Conservation (phyloP, 2,888 invertebrate species). For the Hartigia nigra region DNA sequence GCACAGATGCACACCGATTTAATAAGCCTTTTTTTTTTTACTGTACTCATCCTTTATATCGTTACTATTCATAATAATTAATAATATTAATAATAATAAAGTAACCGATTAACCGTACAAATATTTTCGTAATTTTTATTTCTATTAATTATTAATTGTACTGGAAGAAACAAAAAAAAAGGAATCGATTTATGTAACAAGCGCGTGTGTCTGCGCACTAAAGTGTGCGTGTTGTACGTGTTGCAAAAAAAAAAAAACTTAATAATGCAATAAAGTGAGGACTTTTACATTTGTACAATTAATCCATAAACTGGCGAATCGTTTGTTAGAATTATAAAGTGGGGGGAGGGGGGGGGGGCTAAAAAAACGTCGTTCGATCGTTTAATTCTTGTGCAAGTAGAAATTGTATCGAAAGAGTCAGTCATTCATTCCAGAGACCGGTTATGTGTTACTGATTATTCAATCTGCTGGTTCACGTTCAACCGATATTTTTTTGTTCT, state of each 20-base stretch:
- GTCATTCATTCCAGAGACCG: background rate
- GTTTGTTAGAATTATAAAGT: background rate
- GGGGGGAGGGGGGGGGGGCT: no score
- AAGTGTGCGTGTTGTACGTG: background rate
- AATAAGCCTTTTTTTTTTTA: background rate
- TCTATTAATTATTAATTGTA: constrained; percentile 10
- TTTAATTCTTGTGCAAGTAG: background rate
- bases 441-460: background rate
- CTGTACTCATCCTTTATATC: constrained; percentile 8
- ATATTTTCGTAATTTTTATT: constrained; percentile 15
- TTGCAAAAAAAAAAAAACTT: background rate
- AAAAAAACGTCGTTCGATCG: background rate
- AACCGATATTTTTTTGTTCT: background rate
- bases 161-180: background rate
- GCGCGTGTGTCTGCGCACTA: background rate
- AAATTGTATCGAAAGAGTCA: background rate
- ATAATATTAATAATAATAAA: constrained; percentile 12
- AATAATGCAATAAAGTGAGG: background rate
- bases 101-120: constrained; percentile 17
- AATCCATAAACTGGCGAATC: background rate
- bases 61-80: constrained; percentile 4
- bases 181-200: background rate
- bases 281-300: background rate
- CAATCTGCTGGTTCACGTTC: no score
- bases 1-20: background rate